Conservation (phyloP, 2,113 vertebrate genomes). For the Myrmecophaga tridactyla region DNA sequence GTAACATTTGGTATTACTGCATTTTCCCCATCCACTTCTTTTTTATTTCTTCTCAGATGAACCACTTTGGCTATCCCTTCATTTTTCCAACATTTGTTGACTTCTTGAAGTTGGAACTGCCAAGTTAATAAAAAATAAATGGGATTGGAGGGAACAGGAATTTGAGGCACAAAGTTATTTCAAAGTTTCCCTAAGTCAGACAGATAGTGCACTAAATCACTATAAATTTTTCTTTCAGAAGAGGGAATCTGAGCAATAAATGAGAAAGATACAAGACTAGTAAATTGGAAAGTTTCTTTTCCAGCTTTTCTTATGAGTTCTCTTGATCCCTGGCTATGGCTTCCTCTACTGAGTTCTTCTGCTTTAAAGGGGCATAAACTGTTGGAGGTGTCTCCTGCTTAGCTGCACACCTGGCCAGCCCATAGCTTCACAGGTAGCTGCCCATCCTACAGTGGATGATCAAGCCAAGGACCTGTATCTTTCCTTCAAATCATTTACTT, state of each 20-base stretch:
- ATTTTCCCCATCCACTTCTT: background rate
- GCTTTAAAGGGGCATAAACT: fast-evolving
- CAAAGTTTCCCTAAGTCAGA: background rate
- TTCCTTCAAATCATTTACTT: background rate
- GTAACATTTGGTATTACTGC: background rate
- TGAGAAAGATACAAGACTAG: background rate
- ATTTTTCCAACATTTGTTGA: background rate
- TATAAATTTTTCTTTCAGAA: background rate
- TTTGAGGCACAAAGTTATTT: background rate
- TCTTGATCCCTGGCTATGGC: background rate
- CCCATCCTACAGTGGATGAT: background rate
- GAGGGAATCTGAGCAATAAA: background rate
- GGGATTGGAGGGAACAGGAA: background rate
- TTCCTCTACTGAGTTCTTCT: background rate
- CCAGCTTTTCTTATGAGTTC: background rate
- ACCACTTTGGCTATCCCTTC: background rate
- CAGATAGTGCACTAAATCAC: background rate
- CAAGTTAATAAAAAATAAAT: background rate
- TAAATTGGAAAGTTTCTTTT: background rate
- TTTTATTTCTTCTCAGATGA: background rate
- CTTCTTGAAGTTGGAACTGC: background rate
- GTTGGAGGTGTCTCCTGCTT: background rate
- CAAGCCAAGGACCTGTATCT: background rate
- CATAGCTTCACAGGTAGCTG: too few species aligned
- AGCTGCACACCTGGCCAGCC: too few species aligned